These are phyloP conservation scores for Hippoglossus hippoglossus DNA, from an alignment of 2,797 vertebrate genomes.

Conservation along the genomic window DNA sequence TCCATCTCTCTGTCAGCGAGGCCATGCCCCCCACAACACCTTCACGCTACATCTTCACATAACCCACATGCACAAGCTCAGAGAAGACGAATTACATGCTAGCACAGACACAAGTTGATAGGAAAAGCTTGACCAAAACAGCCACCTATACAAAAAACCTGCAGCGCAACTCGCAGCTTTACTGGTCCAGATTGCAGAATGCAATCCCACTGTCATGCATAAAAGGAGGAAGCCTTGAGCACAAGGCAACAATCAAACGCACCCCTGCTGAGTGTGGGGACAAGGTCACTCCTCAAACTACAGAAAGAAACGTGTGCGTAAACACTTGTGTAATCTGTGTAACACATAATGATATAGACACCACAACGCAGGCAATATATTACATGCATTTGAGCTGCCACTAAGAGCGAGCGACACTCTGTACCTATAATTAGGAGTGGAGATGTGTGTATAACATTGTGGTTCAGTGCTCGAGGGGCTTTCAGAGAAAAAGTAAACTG, in stretches of 20 bases:
- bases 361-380: slow-evolving; percentile 1
- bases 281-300: slow-evolving; percentile 26
- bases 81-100: slow-evolving; percentile 9
- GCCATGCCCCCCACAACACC: slow-evolving; percentile 27
- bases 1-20: slow-evolving; percentile 64
- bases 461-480: slow-evolving; percentile 41
- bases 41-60: slow-evolving; percentile 7
- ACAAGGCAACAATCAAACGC: slow-evolving; percentile 17
- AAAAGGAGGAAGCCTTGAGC: slow-evolving; percentile 27
- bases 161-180: neutral
- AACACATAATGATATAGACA: neutral
- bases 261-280: slow-evolving; percentile 23
- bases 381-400: neutral
- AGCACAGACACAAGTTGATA: neutral
- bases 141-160: neutral
- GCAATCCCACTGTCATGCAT: slow-evolving; percentile 30
- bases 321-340: slow-evolving; percentile 2
- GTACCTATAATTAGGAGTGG: slow-evolving; percentile 2
- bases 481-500: slow-evolving; percentile 52
- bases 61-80: neutral
- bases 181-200: slow-evolving; percentile 35
- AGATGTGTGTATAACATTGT: slow-evolving; percentile 23
- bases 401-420: slow-evolving; percentile 11
- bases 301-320: neutral
- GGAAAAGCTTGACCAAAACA: slow-evolving; percentile 1